Percentiles rank a stretch among this genome's conserved stretches.
phyloP scores from a whole-genome alignment of 1,140 invertebrate genomes.

The Cotesia glomerata region DNA sequence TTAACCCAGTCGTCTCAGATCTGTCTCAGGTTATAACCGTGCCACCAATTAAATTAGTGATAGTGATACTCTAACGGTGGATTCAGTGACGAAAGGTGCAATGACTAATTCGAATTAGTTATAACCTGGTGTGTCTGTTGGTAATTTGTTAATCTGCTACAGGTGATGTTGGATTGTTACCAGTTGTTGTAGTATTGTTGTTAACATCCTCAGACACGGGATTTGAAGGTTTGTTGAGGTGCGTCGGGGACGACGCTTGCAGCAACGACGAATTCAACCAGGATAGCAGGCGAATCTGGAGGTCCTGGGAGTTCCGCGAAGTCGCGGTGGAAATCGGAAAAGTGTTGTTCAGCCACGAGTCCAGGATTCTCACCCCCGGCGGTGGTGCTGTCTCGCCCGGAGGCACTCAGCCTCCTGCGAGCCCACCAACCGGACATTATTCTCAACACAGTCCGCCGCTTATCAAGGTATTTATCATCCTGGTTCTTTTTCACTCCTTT shows the following conservation, averaged over 20 bases:
- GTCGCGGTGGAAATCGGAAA: constrained; percentile 53
- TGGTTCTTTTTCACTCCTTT: background rate
- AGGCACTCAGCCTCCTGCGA: constrained; percentile 59
- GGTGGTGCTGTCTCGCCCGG: constrained; percentile 58
- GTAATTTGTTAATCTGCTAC: too few species aligned
- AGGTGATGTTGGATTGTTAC: background rate
- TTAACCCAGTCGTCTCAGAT: background rate
- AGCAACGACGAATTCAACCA: background rate
- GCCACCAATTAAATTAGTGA: too few species aligned
- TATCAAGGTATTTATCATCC: constrained; percentile 54
- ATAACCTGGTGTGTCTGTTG: too few species aligned
- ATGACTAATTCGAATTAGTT: too few species aligned
- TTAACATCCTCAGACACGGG: constrained; percentile 1
- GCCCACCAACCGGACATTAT: constrained; percentile 54
- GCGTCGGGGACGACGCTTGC: background rate
- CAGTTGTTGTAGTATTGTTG: background rate
- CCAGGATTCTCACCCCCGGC: constrained; percentile 63
- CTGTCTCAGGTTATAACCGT: background rate
- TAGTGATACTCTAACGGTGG: too few species aligned
- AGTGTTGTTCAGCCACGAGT: constrained; percentile 62
- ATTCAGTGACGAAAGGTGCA: too few species aligned
- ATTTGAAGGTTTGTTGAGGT: background rate
- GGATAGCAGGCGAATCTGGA: constrained; percentile 21
- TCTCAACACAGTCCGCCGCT: constrained; percentile 56
- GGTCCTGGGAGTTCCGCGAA: constrained; percentile 46